A percentile compares a stretch with the other conserved stretches of the same genome.
These are phyloP conservation scores for Hemithea aestivaria DNA, from an alignment of 2,888 invertebrate species.

Conservation along the genomic window DNA sequence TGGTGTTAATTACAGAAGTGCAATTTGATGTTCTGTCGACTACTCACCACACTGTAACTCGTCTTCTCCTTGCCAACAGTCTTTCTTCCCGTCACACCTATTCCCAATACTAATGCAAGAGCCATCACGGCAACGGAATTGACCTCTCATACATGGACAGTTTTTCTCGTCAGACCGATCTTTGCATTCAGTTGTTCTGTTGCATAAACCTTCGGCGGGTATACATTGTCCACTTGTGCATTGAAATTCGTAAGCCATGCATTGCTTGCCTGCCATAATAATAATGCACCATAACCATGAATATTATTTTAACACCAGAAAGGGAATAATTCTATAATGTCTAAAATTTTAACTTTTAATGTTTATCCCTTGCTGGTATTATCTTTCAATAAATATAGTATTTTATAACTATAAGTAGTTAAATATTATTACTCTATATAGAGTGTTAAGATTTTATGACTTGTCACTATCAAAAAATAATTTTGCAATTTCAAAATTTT, in stretches of 20 bases:
- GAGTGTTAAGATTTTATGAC: slow-evolving; percentile 14
- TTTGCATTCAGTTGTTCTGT: slow-evolving; percentile 71
- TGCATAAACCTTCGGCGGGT: slow-evolving; percentile 69
- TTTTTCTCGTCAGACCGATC: slow-evolving; percentile 70
- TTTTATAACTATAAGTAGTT: not conserved
- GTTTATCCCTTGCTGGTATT: slow-evolving; percentile 26
- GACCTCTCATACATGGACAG: slow-evolving; percentile 68
- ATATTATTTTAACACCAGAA: slow-evolving; percentile 29
- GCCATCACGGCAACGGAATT: slow-evolving; percentile 81
- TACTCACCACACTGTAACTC: slow-evolving; percentile 77
- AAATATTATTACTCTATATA: no score
- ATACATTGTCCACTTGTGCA: slow-evolving; percentile 83
- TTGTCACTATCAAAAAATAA: no score
- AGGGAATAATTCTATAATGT: no score
- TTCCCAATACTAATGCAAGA: slow-evolving; percentile 81
- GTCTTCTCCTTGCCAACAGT: slow-evolving; percentile 81
- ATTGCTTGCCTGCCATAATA: slow-evolving; percentile 67
- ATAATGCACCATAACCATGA: slow-evolving; percentile 62
- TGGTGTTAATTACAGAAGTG: slow-evolving; percentile 26
- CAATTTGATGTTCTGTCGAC: not conserved
- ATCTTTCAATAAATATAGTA: slow-evolving; percentile 3
- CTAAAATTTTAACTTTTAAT: no score
- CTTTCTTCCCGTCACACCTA: slow-evolving; percentile 81
- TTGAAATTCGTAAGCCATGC: slow-evolving; percentile 80
- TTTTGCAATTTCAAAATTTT: slow-evolving; percentile 4